These are phyloP conservation scores for Ophraella communa DNA, from an alignment of 2,888 invertebrate genomes.

Conservation along the genomic window DNA sequence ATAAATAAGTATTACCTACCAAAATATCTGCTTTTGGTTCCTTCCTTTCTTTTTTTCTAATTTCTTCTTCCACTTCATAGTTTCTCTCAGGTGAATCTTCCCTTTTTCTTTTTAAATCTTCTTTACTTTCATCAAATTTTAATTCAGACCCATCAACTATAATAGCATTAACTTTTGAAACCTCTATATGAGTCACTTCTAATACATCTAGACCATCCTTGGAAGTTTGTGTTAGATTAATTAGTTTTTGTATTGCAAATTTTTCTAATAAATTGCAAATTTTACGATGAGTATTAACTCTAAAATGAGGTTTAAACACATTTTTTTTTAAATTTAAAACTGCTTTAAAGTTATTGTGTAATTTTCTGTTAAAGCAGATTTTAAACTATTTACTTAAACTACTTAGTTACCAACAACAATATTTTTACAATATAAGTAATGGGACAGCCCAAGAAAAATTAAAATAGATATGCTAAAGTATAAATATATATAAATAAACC, in stretches of 20 bases:
- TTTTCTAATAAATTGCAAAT: slow-evolving; percentile 79
- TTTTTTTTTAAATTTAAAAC: background rate
- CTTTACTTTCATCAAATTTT: slow-evolving; percentile 50
- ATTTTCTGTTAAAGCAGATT: no score
- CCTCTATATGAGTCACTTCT: slow-evolving; percentile 65
- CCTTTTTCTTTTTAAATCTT: slow-evolving; percentile 60
- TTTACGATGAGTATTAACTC: slow-evolving; percentile 55
- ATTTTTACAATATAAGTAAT: no score
- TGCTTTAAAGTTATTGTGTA: background rate
- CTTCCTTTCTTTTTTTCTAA: slow-evolving; percentile 64
- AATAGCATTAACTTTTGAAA: slow-evolving; percentile 66
- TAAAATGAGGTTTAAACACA: background rate
- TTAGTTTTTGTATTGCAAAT: slow-evolving; percentile 77
- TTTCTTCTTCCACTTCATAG: slow-evolving; percentile 63
- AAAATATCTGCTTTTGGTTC: slow-evolving; percentile 70
- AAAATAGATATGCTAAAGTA: no score
- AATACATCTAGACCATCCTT: slow-evolving; percentile 61
- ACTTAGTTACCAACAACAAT: no score
- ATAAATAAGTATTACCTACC: slow-evolving; percentile 58
- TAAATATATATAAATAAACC: no score
- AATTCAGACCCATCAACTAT: slow-evolving; percentile 55
- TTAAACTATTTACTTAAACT: no score
- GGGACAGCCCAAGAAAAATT: no score
- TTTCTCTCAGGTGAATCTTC: slow-evolving; percentile 55
- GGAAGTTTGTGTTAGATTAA: slow-evolving; percentile 63